A percentile compares a stretch with the other conserved stretches of the same genome.
Evolutionary conservation across 2,797 vertebrate species (phyloP).

Genomic region (Knipowitschia caucasica): DNA sequence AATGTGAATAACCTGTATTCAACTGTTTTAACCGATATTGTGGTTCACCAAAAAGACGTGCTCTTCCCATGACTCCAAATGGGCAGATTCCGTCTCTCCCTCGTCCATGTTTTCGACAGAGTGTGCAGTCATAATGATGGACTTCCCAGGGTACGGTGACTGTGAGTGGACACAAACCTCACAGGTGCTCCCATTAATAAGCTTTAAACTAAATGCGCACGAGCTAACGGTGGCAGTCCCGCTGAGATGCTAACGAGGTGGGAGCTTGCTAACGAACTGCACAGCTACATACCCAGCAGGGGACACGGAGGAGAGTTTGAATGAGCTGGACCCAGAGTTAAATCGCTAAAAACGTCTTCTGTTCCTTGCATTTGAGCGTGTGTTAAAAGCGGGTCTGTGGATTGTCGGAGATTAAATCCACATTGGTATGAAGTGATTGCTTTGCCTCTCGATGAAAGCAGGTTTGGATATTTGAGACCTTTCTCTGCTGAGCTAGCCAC

Average conservation of each 20-base stretch:
- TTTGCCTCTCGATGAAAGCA: too few relatives aligned
- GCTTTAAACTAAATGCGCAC: conserved; percentile 13
- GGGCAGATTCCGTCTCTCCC: neutral
- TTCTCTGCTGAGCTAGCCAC: too few relatives aligned
- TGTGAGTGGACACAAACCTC: conserved; percentile 33
- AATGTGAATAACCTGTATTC: too few relatives aligned
- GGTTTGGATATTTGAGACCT: too few relatives aligned
- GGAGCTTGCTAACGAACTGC: conserved; percentile 22
- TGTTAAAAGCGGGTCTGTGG: too few relatives aligned
- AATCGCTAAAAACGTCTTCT: too few relatives aligned
- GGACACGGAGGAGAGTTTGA: neutral
- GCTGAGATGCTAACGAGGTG: conserved; percentile 45
- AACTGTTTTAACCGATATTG: too few relatives aligned
- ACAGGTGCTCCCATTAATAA: conserved; percentile 45
- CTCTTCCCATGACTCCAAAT: neutral
- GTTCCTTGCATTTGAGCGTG: too few relatives aligned
- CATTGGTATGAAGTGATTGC: too few relatives aligned
- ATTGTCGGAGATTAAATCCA: too few relatives aligned
- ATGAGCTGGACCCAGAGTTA: neutral
- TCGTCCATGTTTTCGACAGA: conserved; percentile 39
- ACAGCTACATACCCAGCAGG: conserved; percentile 21
- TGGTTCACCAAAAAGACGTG: neutral
- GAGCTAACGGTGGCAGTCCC: conserved; percentile 17
- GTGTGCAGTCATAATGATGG: conserved; percentile 55
- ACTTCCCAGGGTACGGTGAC: conserved; percentile 14